Conservation (phyloP, 2,113 vertebrate species). For the Microcebus lehilahytsara region DNA sequence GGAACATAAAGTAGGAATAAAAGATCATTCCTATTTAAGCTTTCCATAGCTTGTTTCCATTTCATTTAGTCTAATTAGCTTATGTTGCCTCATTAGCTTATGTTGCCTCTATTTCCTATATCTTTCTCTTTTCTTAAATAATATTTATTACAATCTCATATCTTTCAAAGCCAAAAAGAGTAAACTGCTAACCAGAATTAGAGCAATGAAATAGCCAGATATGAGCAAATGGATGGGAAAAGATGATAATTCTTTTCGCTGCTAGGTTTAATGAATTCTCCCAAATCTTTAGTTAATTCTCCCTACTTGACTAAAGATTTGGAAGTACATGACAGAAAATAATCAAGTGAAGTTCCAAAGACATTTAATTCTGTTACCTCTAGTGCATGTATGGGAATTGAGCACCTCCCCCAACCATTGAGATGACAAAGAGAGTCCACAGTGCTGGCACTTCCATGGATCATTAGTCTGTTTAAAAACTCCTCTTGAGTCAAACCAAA, state of each 20-base stretch:
- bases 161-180: constrained; percentile 34
- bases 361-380: constrained; percentile 85
- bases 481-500: constrained; percentile 93
- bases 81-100: neutral
- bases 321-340: neutral
- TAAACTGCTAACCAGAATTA: constrained; percentile 4
- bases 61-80: neutral
- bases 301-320: too few relatives aligned
- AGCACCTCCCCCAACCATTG: constrained; percentile 96
- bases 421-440: constrained; percentile 94
- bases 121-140: neutral
- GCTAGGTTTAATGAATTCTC: neutral
- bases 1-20: neutral
- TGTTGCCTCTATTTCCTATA: neutral
- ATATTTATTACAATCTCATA: neutral
- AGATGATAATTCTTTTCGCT: neutral
- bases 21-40: neutral
- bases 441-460: constrained; percentile 91
- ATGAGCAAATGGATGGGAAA: neutral
- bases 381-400: constrained; percentile 93
- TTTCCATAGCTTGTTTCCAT: neutral
- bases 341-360: neutral
- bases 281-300: neutral
- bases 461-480: constrained; percentile 92
- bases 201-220: neutral